Evolutionary conservation across 1,140 invertebrate genomes (phyloP).

Genomic region (Liolophura sinensis): DNA sequence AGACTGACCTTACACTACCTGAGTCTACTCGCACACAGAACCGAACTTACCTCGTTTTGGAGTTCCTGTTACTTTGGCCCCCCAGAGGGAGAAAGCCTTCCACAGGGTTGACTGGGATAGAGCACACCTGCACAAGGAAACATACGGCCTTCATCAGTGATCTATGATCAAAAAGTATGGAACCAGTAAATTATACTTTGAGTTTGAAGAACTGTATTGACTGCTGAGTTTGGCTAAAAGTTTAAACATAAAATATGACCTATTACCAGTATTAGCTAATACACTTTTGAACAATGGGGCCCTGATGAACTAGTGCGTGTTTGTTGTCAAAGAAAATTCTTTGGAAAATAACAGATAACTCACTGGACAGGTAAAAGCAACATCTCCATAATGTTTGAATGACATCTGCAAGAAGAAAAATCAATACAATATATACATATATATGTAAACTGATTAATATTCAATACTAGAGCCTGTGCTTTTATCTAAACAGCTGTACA

Average conservation of each 20-base stretch:
- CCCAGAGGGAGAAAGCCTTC: conserved; percentile 61
- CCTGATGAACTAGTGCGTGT: too few species aligned
- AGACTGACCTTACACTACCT: too few species aligned
- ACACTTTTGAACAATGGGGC: too few species aligned
- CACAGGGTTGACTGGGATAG: conserved; percentile 57
- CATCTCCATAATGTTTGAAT: conserved; percentile 59
- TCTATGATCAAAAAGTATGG: neutral
- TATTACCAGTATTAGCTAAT: too few species aligned
- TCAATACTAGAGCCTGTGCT: conserved; percentile 1
- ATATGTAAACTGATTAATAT: neutral
- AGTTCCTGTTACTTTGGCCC: conserved; percentile 50
- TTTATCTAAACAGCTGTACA: too few species aligned
- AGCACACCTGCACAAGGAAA: conserved; percentile 52
- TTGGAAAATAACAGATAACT: conserved; percentile 22
- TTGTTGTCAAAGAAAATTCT: too few species aligned
- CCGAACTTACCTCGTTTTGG: conserved; percentile 51
- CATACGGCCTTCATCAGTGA: neutral
- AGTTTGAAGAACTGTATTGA: too few species aligned
- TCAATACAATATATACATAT: neutral
- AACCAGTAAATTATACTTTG: neutral
- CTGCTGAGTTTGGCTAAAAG: too few species aligned
- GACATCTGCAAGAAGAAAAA: conserved; percentile 58
- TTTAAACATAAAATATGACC: too few species aligned
- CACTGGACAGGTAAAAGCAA: conserved; percentile 63
- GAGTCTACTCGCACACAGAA: too few species aligned